phyloP scores from a whole-genome alignment of 2,888 invertebrate genomes.

The Eumerus sabulonum region DNA sequence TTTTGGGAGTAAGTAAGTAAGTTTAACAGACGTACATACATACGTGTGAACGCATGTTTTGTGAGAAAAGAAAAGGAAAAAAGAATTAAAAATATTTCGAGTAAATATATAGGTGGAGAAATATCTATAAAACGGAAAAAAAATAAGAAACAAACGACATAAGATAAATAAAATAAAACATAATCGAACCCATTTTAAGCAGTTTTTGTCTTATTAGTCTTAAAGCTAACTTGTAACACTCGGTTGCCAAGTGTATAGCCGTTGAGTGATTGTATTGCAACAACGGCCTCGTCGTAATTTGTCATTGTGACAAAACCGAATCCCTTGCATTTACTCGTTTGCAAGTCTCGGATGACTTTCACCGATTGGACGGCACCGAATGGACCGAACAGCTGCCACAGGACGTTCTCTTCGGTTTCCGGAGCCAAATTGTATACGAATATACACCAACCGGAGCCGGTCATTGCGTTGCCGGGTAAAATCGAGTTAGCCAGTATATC shows the following conservation, averaged over 20 bases:
- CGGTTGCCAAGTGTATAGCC: slow-evolving; percentile 97
- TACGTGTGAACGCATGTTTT: slow-evolving; percentile 5
- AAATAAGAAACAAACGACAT: slow-evolving; percentile 19
- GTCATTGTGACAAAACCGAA: slow-evolving; percentile 99
- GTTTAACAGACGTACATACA: too few relatives aligned
- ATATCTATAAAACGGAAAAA: slow-evolving; percentile 34
- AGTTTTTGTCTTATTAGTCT: slow-evolving; percentile 92
- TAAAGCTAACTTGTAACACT: slow-evolving; percentile 98
- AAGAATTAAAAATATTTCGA: slow-evolving; percentile 40
- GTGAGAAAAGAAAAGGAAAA: neutral
- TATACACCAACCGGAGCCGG: slow-evolving; percentile 89
- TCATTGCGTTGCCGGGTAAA: slow-evolving; percentile 91
- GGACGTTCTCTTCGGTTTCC: slow-evolving; percentile 96
- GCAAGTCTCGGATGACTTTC: slow-evolving; percentile 96
- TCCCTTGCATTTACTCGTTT: slow-evolving; percentile 98
- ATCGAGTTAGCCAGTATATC: slow-evolving; percentile 87
- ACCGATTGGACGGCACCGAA: slow-evolving; percentile 98
- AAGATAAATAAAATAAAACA: slow-evolving; percentile 10
- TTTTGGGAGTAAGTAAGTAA: too few relatives aligned
- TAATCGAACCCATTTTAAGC: slow-evolving; percentile 72
- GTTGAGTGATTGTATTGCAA: slow-evolving; percentile 97
- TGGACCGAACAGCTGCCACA: slow-evolving; percentile 98
- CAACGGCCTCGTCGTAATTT: slow-evolving; percentile 97
- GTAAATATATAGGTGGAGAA: too few relatives aligned
- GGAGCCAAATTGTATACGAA: slow-evolving; percentile 97